Base-by-base conservation (phyloP, 2,888 invertebrate species). In the Pseudeuparius sepicola region DNA sequence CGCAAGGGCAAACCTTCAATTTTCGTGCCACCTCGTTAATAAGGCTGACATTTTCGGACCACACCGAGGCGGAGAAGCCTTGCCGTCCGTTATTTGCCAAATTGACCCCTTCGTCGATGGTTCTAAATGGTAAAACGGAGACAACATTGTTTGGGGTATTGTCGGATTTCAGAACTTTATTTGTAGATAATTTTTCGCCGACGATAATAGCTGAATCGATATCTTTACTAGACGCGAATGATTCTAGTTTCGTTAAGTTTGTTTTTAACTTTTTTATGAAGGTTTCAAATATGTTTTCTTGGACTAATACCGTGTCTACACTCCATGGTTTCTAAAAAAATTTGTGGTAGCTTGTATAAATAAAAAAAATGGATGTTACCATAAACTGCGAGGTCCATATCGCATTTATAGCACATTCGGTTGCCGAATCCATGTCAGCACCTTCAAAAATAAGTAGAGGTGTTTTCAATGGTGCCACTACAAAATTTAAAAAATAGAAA, bases 401-500 rank as follows among this genome's bases (percentile, higher is more conserved):
- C 12, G 66, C 66, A 41, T 66, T 63, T 20, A 70, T 59, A 4
- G 67, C 57, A 18, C 61, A 60, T 43, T 70, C 67, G 30, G 66
- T 64, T 2, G 70, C 67, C 29, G 71, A 68, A 57, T 72, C 68
- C 23, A 71, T 47, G 53, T 73, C 73, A 6, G 68, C 66, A 27
- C 60, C 56, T 37, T 71, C 70, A 54, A 68, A 71, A 34, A 71
- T 61, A 23, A 73, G 53, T 42, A 68, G 61, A 2, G 68, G 62
- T 26, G 61, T 63, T 42, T 45, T 49, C 17, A 38, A 44, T 7
- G 47, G 25, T 25, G 35, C 6, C 14, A 39, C 30, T 30, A 26
- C n/a, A 26, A 33, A 23, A 36, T 32, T 36, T 25, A 34, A 18
- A 33, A 13, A 14, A 29, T 9, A 9, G 20, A 20, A 20, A 20